A percentile compares a stretch with the other conserved stretches of the same genome.
Conservation (phyloP, 1,140 invertebrate genomes). For the Ceratina calcarata region DNA sequence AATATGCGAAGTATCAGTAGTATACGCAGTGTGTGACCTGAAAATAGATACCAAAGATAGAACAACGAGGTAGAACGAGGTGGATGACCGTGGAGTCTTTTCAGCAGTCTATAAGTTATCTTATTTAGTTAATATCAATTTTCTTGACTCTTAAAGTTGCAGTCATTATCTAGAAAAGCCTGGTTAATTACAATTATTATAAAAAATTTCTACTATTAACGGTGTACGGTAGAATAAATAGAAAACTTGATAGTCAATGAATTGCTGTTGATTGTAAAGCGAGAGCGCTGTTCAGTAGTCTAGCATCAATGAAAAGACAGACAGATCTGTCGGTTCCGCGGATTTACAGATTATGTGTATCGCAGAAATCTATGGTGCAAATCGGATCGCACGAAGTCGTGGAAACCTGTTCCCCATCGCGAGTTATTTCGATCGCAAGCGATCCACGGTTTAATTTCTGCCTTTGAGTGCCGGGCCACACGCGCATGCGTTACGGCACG, state of each 20-base stretch:
- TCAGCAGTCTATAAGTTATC: not conserved
- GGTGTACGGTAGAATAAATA: not conserved
- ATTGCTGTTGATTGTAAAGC: not conserved
- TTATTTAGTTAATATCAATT: not conserved
- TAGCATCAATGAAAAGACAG: no score
- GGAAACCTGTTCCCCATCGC: conserved; percentile 60
- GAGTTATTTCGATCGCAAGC: conserved; percentile 63
- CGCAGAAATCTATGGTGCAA: conserved; percentile 22
- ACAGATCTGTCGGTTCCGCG: not conserved
- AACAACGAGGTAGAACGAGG: conserved; percentile 33
- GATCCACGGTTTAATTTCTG: conserved; percentile 62
- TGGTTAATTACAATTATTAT: not conserved
- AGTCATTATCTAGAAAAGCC: not conserved
- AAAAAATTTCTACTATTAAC: not conserved
- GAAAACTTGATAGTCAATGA: not conserved
- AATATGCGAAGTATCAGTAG: conserved; percentile 56
- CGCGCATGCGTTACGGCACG: conserved; percentile 61
- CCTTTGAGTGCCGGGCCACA: conserved; percentile 18
- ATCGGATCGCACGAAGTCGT: conserved; percentile 31
- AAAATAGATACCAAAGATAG: conserved; percentile 55
- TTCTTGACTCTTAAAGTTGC: not conserved
- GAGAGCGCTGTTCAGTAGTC: no score
- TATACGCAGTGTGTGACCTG: conserved; percentile 48
- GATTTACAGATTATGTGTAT: not conserved
- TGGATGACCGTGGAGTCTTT: conserved; percentile 57